phyloP scores from a whole-genome alignment of 23 tunicate species.

The Trididemnum nubilum region DNA sequence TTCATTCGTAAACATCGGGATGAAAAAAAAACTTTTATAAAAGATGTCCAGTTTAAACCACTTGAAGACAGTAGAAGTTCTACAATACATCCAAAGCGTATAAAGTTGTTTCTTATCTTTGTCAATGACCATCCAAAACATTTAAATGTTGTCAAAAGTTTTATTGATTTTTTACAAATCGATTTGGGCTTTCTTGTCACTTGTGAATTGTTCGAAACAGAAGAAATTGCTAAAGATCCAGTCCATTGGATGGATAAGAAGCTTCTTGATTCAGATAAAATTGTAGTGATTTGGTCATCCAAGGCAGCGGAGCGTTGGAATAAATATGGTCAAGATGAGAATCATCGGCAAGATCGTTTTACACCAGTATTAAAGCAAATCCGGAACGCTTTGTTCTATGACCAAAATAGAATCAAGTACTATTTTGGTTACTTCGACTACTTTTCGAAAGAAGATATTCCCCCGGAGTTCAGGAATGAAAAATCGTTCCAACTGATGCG shows the following conservation, averaged over 20 bases:
- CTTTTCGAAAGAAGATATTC: conserved; percentile 33
- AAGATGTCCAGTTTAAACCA: no score
- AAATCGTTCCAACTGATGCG: conserved; percentile 40
- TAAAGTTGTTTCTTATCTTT: conserved; percentile 22
- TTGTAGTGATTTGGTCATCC: conserved; percentile 52
- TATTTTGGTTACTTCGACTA: conserved; percentile 59
- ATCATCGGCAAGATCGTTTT: conserved; percentile 28
- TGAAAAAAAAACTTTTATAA: no score
- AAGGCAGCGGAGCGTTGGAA: conserved; percentile 35
- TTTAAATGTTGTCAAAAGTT: conserved; percentile 33
- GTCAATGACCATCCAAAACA: conserved; percentile 57
- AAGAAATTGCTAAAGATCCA: conserved; percentile 12
- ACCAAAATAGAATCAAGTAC: conserved; percentile 29
- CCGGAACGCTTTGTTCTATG: conserved; percentile 24
- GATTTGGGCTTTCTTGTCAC: conserved; percentile 66
- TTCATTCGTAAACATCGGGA: no score
- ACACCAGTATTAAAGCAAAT: conserved; percentile 3
- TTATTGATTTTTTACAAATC: conserved; percentile 46
- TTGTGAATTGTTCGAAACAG: conserved; percentile 32
- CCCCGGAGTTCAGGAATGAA: conserved; percentile 25
- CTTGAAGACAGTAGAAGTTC: no score
- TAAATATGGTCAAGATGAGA: not conserved
- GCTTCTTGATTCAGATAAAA: conserved; percentile 34
- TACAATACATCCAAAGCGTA: no score
- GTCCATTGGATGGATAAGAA: conserved; percentile 38